A percentile compares a stretch with the other conserved stretches of the same genome.
These are phyloP conservation scores for Anastrepha obliqua DNA, from an alignment of 1,140 invertebrate genomes.

Conservation along the genomic window DNA sequence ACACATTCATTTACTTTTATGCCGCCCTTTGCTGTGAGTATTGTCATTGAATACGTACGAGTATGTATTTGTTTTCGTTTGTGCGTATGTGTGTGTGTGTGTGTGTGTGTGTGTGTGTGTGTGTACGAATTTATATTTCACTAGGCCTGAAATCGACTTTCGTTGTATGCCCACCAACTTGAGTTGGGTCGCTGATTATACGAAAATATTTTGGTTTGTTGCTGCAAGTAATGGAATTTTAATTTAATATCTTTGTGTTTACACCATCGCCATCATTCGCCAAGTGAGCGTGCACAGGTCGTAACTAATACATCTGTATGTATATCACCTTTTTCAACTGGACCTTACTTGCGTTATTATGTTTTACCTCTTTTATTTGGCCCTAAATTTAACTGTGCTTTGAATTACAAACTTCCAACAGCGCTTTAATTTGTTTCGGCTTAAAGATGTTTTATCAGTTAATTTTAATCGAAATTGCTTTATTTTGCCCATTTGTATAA, in stretches of 20 bases:
- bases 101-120: neutral
- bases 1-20: neutral
- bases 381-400: too few species aligned
- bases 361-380: neutral
- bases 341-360: neutral
- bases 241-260: conserved; percentile 38
- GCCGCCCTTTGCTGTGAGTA: too few species aligned
- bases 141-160: conserved; percentile 35
- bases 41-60: too few species aligned
- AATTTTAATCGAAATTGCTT: conserved; percentile 37
- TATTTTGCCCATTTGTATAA: neutral
- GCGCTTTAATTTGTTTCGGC: conserved; percentile 9
- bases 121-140: neutral
- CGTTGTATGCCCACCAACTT: neutral
- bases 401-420: too few species aligned
- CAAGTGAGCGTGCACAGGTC: neutral
- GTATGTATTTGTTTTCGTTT: neutral
- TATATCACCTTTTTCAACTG: neutral
- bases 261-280: neutral
- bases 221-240: conserved; percentile 46
- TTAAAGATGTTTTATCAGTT: conserved; percentile 10
- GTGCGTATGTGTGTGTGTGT: neutral
- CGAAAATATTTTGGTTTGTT: neutral
- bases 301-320: neutral
- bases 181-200: conserved; percentile 5